These are phyloP conservation scores for Sphaeramia orbicularis DNA, from an alignment of 2,797 vertebrate genomes.

Conservation along the genomic window DNA sequence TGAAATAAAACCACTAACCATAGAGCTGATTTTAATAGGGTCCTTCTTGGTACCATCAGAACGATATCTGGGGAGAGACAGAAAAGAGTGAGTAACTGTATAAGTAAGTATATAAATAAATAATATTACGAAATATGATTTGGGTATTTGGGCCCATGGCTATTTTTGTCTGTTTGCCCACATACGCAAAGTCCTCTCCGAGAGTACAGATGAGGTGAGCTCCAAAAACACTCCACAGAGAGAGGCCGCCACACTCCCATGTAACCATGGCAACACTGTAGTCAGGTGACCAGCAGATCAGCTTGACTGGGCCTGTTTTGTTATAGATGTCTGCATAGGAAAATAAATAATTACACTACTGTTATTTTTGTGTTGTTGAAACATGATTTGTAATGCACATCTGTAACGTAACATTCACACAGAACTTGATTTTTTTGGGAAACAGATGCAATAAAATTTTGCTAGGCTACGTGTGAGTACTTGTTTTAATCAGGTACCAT, in stretches of 20 bases:
- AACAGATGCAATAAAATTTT: too few species aligned
- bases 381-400: not conserved
- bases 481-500: too few species aligned
- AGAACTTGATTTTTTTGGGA: not conserved
- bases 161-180: slow-evolving; percentile 47
- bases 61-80: slow-evolving; percentile 86
- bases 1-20: slow-evolving; percentile 84
- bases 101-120: not conserved
- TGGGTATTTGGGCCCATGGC: not conserved
- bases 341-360: not conserved
- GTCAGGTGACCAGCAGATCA: slow-evolving; percentile 97
- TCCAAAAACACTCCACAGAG: slow-evolving; percentile 98
- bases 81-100: not conserved
- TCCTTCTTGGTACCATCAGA: slow-evolving; percentile 98
- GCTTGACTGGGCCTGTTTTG: slow-evolving; percentile 95
- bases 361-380: not conserved
- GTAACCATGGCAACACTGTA: slow-evolving; percentile 96
- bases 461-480: too few species aligned
- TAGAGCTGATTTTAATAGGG: slow-evolving; percentile 95
- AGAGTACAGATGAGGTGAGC: slow-evolving; percentile 98
- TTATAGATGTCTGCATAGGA: slow-evolving; percentile 93
- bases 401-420: not conserved
- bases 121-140: not conserved
- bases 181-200: slow-evolving; percentile 97
- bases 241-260: slow-evolving; percentile 96